phyloP scores from a whole-genome alignment of 2,888 invertebrate species.

The Luperina testacea region DNA sequence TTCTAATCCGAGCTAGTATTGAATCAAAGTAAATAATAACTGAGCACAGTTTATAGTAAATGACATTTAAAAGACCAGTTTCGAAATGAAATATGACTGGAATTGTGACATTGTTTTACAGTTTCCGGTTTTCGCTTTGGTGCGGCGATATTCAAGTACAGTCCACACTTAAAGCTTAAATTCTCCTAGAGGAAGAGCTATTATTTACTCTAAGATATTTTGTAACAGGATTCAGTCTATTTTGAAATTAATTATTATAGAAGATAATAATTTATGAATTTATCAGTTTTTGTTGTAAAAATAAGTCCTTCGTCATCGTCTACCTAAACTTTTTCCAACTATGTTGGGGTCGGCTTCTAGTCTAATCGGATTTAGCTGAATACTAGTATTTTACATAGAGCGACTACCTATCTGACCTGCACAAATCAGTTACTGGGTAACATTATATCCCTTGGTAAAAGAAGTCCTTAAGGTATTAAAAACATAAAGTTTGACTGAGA shows the following conservation, averaged over 20 bases:
- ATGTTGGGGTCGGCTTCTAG: not conserved
- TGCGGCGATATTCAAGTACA: slow-evolving; percentile 3
- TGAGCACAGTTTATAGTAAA: slow-evolving; percentile 8
- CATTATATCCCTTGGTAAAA: not conserved
- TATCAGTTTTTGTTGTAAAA: not conserved
- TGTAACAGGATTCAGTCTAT: not conserved
- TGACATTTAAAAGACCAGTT: slow-evolving; percentile 1
- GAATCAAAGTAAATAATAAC: slow-evolving; percentile 48
- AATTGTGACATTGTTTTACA: slow-evolving; percentile 38
- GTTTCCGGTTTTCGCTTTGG: slow-evolving; percentile 30
- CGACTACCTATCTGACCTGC: not conserved
- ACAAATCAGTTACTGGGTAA: not conserved
- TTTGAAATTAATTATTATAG: not conserved
- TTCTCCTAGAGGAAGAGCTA: not conserved
- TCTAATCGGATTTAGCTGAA: not conserved
- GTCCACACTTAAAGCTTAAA: slow-evolving; percentile 9
- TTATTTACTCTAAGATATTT: slow-evolving; percentile 19
- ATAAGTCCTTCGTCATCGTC: not conserved
- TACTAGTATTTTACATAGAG: not conserved
- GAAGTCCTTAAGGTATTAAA: not conserved
- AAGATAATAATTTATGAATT: not conserved
- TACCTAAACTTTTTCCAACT: not conserved
- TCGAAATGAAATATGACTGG: slow-evolving; percentile 35
- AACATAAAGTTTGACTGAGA: not conserved
- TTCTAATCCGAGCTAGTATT: slow-evolving; percentile 26